Conservation (phyloP, 2,888 invertebrate species). For the Drosophila pseudotakahashii region DNA sequence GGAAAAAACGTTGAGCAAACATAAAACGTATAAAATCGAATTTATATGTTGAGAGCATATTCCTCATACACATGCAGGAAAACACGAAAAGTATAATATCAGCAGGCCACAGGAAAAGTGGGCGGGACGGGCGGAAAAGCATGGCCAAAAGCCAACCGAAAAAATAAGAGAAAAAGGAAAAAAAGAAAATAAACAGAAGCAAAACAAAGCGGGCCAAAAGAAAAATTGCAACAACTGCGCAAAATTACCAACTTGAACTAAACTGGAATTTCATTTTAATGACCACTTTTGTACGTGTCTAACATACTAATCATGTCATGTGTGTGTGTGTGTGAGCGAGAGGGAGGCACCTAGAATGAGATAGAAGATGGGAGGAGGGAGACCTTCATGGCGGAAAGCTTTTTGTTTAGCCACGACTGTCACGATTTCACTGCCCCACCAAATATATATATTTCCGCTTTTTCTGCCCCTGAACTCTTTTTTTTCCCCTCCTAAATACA, state of each 20-base stretch:
- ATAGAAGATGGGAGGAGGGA: background rate
- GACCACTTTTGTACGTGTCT: slow-evolving; percentile 82
- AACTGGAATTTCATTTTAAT: slow-evolving; percentile 82
- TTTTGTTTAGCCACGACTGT: slow-evolving; percentile 38
- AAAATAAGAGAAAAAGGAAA: slow-evolving; percentile 6
- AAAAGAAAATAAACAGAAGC: slow-evolving; percentile 10
- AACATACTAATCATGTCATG: slow-evolving; percentile 81
- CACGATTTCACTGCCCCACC: slow-evolving; percentile 29
- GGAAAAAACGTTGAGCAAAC: slow-evolving; percentile 61
- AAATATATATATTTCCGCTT: slow-evolving; percentile 15
- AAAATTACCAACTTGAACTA: slow-evolving; percentile 79
- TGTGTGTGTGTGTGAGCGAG: slow-evolving; percentile 48
- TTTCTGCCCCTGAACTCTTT: background rate
- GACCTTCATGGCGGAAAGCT: slow-evolving; percentile 8
- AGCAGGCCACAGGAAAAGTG: slow-evolving; percentile 15
- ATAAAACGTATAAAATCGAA: slow-evolving; percentile 76
- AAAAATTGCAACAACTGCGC: slow-evolving; percentile 78
- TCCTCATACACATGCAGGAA: slow-evolving; percentile 61
- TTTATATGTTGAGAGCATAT: slow-evolving; percentile 76
- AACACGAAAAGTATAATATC: slow-evolving; percentile 26
- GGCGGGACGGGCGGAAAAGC: slow-evolving; percentile 1
- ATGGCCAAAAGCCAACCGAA: slow-evolving; percentile 6
- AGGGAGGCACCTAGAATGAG: background rate
- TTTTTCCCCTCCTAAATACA: background rate
- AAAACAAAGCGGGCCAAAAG: slow-evolving; percentile 22